phyloP scores from a whole-genome alignment of 2,113 vertebrate genomes.

The Tamias sibiricus region DNA sequence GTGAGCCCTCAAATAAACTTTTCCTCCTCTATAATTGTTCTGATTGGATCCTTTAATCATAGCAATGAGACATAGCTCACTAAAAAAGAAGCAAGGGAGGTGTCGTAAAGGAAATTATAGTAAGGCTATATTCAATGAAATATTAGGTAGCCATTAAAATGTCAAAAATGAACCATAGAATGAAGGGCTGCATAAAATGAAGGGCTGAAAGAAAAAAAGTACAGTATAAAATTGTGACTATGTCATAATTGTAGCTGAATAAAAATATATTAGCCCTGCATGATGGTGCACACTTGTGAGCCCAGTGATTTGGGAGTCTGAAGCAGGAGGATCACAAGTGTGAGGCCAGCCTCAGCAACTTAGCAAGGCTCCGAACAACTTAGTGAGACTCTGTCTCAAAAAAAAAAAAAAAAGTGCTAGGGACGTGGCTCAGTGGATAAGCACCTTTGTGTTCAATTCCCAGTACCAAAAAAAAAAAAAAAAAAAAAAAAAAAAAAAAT shows the following conservation, averaged over 20 bases:
- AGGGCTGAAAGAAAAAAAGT: background rate
- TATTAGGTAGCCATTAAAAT: slow-evolving; percentile 17
- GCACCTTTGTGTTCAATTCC: too few relatives aligned
- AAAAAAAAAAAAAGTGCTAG: background rate
- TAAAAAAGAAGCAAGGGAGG: background rate
- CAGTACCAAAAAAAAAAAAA: background rate
- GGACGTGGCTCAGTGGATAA: too few relatives aligned
- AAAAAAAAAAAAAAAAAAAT: too few relatives aligned
- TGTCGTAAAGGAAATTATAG: too few relatives aligned
- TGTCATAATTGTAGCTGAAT: background rate
- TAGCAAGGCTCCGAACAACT: background rate
- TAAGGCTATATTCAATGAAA: slow-evolving; percentile 7
- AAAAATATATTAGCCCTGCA: background rate
- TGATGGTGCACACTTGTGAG: background rate
- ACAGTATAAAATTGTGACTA: background rate
- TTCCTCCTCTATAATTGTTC: too few relatives aligned
- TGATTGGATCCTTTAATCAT: too few relatives aligned
- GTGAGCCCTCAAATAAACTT: too few relatives aligned
- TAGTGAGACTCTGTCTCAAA: background rate
- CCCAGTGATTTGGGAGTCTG: background rate
- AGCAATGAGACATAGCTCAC: too few relatives aligned
- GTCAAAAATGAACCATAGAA: background rate
- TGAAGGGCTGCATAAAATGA: background rate
- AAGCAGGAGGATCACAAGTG: background rate
- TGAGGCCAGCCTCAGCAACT: background rate